Conservation (phyloP, 2,113 vertebrate genomes). For the Phrynosoma blainvillii region DNA sequence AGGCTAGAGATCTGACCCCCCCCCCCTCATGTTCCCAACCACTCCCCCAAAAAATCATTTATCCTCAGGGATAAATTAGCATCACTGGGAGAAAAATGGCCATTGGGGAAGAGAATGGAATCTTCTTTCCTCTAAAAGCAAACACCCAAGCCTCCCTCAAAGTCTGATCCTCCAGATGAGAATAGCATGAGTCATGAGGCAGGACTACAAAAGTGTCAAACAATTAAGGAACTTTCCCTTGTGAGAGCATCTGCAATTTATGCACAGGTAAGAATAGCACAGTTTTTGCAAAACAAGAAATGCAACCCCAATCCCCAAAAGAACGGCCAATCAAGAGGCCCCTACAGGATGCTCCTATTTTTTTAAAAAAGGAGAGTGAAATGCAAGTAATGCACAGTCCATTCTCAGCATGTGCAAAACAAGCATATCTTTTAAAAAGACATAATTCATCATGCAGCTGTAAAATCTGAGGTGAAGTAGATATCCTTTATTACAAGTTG, state of each 20-base stretch:
- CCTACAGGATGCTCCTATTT: neutral
- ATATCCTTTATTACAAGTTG: neutral
- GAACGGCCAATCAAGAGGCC: neutral
- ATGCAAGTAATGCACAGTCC: neutral
- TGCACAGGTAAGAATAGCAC: too few species aligned
- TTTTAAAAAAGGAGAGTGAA: neutral
- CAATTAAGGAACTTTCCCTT: neutral
- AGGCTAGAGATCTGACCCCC: too few species aligned
- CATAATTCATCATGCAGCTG: neutral
- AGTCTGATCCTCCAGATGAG: neutral
- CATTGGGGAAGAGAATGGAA: neutral
- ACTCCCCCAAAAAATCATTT: neutral
- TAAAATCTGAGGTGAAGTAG: neutral
- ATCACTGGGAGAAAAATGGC: neutral
- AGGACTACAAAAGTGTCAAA: neutral
- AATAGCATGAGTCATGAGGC: neutral
- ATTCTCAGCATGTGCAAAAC: neutral
- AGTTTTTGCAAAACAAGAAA: too few species aligned
- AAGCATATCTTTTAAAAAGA: neutral
- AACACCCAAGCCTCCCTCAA: too few species aligned
- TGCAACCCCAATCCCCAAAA: too few species aligned
- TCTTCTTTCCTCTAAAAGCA: neutral
- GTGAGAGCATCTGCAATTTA: too few species aligned
- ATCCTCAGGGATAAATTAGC: neutral
- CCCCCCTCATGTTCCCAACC: too few species aligned